Evolutionary conservation across 1,140 invertebrate genomes (phyloP).

Genomic region (Cotesia glomerata): DNA sequence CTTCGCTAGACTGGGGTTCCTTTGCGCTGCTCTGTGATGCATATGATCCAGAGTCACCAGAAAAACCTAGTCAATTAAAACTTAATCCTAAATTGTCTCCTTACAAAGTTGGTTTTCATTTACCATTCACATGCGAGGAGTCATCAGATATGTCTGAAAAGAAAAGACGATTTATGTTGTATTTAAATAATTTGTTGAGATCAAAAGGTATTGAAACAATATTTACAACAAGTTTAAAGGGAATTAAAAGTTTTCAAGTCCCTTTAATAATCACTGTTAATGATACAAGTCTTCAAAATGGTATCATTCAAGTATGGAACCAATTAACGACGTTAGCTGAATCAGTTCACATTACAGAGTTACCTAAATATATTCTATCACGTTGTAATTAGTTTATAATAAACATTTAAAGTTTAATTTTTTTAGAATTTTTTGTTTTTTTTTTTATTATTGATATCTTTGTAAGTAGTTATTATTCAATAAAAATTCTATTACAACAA

Average conservation of each 20-base stretch:
- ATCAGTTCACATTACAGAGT: constrained; percentile 62
- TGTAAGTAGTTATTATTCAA: constrained; percentile 36
- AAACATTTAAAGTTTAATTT: not conserved
- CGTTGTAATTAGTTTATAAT: constrained; percentile 17
- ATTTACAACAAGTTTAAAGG: constrained; percentile 39
- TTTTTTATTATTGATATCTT: constrained; percentile 17
- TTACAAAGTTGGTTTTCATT: constrained; percentile 72
- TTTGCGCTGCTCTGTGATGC: constrained; percentile 71
- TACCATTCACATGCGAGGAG: constrained; percentile 27
- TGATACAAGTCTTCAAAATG: constrained; percentile 71
- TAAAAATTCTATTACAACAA: constrained; percentile 45
- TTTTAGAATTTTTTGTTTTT: not conserved
- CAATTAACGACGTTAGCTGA: constrained; percentile 73
- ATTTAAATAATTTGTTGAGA: constrained; percentile 56
- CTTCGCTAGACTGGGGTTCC: constrained; percentile 67
- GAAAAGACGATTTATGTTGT: constrained; percentile 51
- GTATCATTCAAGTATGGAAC: constrained; percentile 73
- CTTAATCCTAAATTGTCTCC: constrained; percentile 77
- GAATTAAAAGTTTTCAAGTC: constrained; percentile 62
- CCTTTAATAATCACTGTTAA: constrained; percentile 74
- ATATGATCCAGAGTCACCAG: constrained; percentile 50
- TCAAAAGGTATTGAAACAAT: constrained; percentile 52
- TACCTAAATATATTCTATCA: constrained; percentile 56
- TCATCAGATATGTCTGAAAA: constrained; percentile 40
- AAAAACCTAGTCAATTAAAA: constrained; percentile 55